phyloP scores from a whole-genome alignment of 2,797 vertebrate genomes.

The Alectoris magna region DNA sequence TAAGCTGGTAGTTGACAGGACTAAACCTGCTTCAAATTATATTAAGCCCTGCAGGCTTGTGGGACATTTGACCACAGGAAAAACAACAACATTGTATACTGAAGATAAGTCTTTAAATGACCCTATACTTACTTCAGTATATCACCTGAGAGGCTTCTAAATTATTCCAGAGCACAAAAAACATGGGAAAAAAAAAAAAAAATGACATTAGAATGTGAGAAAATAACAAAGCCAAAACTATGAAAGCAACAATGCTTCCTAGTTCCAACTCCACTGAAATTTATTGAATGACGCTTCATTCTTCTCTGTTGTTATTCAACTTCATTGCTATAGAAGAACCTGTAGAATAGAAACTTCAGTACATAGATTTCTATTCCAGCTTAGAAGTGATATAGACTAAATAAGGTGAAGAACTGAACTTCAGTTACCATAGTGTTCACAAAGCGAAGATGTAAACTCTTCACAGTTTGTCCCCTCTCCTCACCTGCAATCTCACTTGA shows the following conservation, averaged over 20 bases:
- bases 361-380: background rate
- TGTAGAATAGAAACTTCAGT: background rate
- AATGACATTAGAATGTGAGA: background rate
- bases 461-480: background rate
- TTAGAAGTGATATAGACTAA: background rate
- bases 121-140: conserved; percentile 33
- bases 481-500: background rate
- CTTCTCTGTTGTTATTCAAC: background rate
- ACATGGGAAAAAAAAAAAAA: background rate
- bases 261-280: background rate
- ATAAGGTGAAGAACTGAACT: background rate
- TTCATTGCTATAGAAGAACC: background rate
- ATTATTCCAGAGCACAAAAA: background rate
- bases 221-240: background rate
- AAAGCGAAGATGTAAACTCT: background rate
- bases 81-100: conserved; percentile 17
- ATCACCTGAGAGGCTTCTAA: conserved; percentile 23
- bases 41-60: background rate
- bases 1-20: background rate
- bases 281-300: background rate
- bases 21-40: conserved; percentile 34
- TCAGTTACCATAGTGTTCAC: background rate
- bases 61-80: background rate
- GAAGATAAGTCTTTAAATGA: conserved; percentile 53
- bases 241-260: background rate